Conservation (phyloP, 2,113 vertebrate genomes). For the Anhinga anhinga region DNA sequence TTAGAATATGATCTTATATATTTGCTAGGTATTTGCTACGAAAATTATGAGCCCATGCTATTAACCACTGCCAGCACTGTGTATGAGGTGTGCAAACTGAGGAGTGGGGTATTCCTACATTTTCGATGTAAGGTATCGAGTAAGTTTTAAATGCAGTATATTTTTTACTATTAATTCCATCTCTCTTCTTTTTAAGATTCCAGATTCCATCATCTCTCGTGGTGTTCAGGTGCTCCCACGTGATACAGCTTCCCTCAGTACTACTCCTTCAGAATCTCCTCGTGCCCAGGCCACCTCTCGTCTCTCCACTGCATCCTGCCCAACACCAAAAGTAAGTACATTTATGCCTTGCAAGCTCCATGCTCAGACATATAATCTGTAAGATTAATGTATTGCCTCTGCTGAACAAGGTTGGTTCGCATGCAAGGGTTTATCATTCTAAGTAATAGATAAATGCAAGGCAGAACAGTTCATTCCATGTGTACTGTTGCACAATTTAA, state of each 20-base stretch:
- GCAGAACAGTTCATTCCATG: neutral
- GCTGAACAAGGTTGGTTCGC: constrained; percentile 54
- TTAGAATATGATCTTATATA: neutral
- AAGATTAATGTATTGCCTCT: constrained; percentile 32
- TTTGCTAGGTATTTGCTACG: neutral
- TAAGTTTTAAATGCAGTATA: neutral
- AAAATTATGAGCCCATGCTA: neutral
- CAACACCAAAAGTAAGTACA: constrained; percentile 96
- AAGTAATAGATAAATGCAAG: neutral
- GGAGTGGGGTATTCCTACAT: neutral
- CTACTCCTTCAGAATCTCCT: constrained; percentile 97
- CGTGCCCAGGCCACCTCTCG: constrained; percentile 98
- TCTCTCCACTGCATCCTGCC: constrained; percentile 97
- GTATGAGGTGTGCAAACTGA: neutral
- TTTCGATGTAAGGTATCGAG: neutral
- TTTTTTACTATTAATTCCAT: constrained; percentile 3
- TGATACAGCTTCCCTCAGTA: constrained; percentile 97
- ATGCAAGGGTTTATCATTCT: constrained; percentile 46
- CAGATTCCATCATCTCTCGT: constrained; percentile 98
- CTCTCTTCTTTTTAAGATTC: constrained; percentile 83
- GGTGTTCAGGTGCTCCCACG: constrained; percentile 98
- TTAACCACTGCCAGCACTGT: neutral
- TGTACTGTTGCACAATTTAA: constrained; percentile 20
- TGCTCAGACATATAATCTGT: neutral
- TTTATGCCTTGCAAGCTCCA: neutral